Evolutionary conservation across 2,113 vertebrate genomes (phyloP).

Genomic region (Taxidea taxus): DNA sequence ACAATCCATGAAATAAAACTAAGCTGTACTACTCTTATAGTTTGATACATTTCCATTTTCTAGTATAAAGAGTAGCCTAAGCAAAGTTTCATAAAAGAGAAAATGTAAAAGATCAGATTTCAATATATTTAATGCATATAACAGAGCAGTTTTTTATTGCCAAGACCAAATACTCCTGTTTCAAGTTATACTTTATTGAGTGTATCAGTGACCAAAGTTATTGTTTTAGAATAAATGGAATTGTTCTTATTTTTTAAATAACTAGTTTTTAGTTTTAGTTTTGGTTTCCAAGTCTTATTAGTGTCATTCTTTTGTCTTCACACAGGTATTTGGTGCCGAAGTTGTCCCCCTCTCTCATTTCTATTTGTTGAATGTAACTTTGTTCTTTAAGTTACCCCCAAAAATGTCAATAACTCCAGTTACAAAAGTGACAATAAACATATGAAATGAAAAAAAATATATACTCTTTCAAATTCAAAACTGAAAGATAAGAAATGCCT

Average conservation of each 20-base stretch:
- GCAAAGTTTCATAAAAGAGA: neutral
- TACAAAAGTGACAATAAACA: neutral
- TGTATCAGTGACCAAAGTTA: neutral
- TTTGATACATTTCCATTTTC: neutral
- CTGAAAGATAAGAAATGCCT: neutral
- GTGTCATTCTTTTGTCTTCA: neutral
- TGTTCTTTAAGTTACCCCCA: neutral
- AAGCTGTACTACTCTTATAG: neutral
- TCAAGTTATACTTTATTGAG: neutral
- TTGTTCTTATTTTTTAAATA: slow-evolving; percentile 29
- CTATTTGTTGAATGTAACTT: neutral
- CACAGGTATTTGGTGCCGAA: neutral
- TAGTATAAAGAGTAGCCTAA: neutral
- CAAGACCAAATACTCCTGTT: neutral
- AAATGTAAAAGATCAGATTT: neutral
- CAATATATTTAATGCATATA: neutral
- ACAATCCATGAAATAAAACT: neutral
- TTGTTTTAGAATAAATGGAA: slow-evolving; percentile 25
- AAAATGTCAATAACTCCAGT: neutral
- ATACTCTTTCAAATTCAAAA: neutral
- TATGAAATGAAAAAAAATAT: neutral
- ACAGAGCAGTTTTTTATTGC: neutral
- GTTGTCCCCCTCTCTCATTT: neutral
- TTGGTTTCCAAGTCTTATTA: neutral
- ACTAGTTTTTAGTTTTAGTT: neutral